Base-by-base conservation (phyloP, 2,797 vertebrate genomes). In the Esox masquinongy region DNA sequence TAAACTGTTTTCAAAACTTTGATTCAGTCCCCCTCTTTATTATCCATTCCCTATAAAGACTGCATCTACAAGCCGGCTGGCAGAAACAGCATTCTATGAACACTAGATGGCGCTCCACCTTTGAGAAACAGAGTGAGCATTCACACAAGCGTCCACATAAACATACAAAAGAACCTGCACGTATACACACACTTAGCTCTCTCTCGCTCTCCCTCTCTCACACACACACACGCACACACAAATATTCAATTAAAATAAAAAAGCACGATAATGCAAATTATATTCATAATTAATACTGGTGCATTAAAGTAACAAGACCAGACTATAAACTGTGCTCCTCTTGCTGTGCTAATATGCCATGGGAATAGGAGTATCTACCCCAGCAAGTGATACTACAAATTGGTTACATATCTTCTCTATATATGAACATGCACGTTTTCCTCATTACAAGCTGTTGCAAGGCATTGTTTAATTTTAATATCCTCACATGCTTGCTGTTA, bases 91-190 rank as follows among this genome's bases (percentile, higher is more conserved):
- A 70, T 5, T 8, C 66, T 47, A 0, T 26, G 69, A 11, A 79
- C 92, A 90, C 90, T 87, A 92, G 92, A 90, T 91, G 87, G 86
- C 87, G 88, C 66, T 92, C 75, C 78, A 87, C 73, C 74, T 77
- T 81, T 77, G 34, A 73, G 67, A 72, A 84, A 82, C 0, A 15
- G 26, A 39, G 11, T 22, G 31, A 6, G 36, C 31, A 59, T 15
- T 1, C 56, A 7, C 5, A 24, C 16, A 22, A 8, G 56, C 56
- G 26, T 34, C 26, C 14, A 66, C 63, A 31, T 24, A 66, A 15
- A 72, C 50, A 56, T 7, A 74, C 12, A 73, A 70, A 80, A 47
- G 43, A 47, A 47, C 9, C 6, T 47, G 11, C 12, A 47, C n/a
- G n/a, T n/a, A n/a, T n/a, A 24, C 7, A 3, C n/a, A 59, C 56